phyloP scores from a whole-genome alignment of 2,888 invertebrate genomes.

The Spicauda simplicius region DNA sequence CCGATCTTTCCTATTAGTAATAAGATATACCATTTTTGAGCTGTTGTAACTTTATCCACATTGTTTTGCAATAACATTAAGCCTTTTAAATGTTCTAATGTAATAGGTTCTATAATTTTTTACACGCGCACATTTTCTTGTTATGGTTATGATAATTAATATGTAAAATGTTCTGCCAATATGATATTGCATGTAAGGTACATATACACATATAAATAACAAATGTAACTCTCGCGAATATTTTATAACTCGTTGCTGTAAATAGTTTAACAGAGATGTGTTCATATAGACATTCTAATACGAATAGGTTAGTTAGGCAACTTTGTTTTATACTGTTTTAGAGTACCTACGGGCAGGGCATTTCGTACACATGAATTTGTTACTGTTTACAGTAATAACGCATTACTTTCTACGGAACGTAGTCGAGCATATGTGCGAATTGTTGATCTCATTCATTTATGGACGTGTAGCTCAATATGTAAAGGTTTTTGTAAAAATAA shows the following conservation, averaged over 20 bases:
- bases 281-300: conserved; percentile 65
- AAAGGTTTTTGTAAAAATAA: conserved; percentile 68
- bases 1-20: conserved; percentile 32
- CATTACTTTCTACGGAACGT: conserved; percentile 44
- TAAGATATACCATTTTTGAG: conserved; percentile 29
- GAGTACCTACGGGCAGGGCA: conserved; percentile 51
- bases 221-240: conserved; percentile 20
- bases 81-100: conserved; percentile 27
- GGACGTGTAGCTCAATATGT: conserved; percentile 80
- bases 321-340: conserved; percentile 23
- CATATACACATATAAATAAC: conserved; percentile 15
- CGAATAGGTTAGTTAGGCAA: conserved; percentile 54
- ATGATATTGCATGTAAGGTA: conserved; percentile 31
- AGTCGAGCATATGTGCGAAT: conserved; percentile 66
- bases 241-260: conserved; percentile 35
- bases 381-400: conserved; percentile 41
- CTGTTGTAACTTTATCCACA: conserved; percentile 19
- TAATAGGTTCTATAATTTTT: conserved; percentile 22
- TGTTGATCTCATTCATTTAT: conserved; percentile 83
- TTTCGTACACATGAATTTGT: conserved; percentile 52
- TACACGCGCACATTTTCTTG: conserved; percentile 33
- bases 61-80: conserved; percentile 17
- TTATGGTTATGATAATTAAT: conserved; percentile 15
- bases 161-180: conserved; percentile 31
- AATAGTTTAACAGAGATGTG: conserved; percentile 47